Percentiles rank a stretch among this genome's conserved stretches.
phyloP scores from a whole-genome alignment of 2,888 invertebrate species.

The Agrochola lota region DNA sequence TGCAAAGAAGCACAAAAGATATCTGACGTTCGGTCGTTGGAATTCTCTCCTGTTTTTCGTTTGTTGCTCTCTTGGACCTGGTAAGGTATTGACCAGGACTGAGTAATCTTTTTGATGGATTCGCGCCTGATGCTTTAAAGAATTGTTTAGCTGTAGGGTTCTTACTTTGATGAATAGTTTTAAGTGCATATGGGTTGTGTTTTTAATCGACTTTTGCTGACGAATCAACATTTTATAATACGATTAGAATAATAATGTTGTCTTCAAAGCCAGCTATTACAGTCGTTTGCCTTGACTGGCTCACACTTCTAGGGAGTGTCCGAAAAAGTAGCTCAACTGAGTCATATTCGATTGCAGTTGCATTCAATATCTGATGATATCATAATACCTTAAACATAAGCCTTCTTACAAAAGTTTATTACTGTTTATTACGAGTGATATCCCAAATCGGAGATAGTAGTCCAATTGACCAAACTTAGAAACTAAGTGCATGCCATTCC shows the following conservation, averaged over 20 bases:
- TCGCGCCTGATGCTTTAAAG: slow-evolving; percentile 50
- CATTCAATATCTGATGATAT: neutral
- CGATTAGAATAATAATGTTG: neutral
- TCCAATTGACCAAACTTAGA: neutral
- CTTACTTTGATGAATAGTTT: slow-evolving; percentile 33
- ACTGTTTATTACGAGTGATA: no score
- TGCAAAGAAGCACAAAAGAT: slow-evolving; percentile 78
- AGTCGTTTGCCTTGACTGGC: neutral
- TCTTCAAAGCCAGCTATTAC: neutral
- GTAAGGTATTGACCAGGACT: slow-evolving; percentile 70
- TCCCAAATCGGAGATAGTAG: neutral
- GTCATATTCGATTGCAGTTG: neutral
- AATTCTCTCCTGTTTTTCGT: slow-evolving; percentile 77
- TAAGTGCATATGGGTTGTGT: neutral
- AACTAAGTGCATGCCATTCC: neutral
- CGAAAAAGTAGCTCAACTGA: neutral
- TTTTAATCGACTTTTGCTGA: neutral
- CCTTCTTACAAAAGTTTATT: neutral
- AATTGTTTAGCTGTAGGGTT: slow-evolving; percentile 14
- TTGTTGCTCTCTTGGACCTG: slow-evolving; percentile 73
- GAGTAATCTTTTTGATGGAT: slow-evolving; percentile 78
- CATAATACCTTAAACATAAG: slow-evolving; percentile 13
- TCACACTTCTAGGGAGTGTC: neutral
- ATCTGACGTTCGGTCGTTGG: slow-evolving; percentile 76
- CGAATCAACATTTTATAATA: neutral